phyloP scores from a whole-genome alignment of 2,888 invertebrate species.

The Abrostola triplasia region DNA sequence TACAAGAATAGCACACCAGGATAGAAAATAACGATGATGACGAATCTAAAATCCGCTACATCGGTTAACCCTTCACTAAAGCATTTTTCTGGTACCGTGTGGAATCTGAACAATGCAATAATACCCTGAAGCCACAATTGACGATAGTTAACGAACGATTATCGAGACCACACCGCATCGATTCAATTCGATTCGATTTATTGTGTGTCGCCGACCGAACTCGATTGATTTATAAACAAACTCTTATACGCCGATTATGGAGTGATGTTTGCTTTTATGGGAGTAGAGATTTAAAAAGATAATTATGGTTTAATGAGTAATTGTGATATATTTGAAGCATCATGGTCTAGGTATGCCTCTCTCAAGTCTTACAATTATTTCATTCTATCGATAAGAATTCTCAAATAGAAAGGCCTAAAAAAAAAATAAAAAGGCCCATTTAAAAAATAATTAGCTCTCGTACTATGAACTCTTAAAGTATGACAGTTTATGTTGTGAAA shows the following conservation, averaged over 20 bases:
- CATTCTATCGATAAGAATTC: too few species aligned
- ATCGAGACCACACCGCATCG: conserved; percentile 63
- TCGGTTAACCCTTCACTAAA: not conserved
- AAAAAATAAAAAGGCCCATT: too few species aligned
- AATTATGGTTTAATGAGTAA: conserved; percentile 46
- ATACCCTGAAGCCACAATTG: conserved; percentile 35
- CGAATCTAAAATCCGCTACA: not conserved
- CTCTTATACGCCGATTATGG: conserved; percentile 43
- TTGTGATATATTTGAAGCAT: conserved; percentile 17
- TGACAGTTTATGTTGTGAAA: too few species aligned
- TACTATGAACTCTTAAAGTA: too few species aligned
- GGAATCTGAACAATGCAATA: not conserved
- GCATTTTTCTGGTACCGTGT: not conserved
- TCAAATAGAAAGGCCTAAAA: too few species aligned
- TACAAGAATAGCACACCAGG: too few species aligned
- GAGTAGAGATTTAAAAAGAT: conserved; percentile 23
- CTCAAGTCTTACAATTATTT: too few species aligned
- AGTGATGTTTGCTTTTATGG: conserved; percentile 23
- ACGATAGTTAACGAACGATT: conserved; percentile 59
- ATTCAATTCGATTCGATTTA: conserved; percentile 43
- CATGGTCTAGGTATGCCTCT: not conserved
- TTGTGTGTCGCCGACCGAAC: conserved; percentile 39
- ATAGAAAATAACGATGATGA: not conserved
- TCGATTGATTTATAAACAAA: conserved; percentile 67
- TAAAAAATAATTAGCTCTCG: too few species aligned